These are phyloP conservation scores for Tenualosa ilisha DNA, from an alignment of 2,797 vertebrate genomes.

Conservation along the genomic window DNA sequence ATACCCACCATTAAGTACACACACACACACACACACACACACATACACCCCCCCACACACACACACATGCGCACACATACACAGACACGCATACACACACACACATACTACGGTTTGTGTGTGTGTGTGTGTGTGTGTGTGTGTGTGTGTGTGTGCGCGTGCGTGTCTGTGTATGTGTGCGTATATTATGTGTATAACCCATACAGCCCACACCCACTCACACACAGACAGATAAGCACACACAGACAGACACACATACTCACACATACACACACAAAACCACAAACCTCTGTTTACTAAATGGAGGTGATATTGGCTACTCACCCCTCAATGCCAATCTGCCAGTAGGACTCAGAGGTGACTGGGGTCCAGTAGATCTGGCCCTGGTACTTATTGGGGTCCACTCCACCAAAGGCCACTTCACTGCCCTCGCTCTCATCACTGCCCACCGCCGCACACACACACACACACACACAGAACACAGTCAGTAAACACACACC, in stretches of 20 bases:
- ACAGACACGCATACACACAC: not conserved
- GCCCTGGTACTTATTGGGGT: slow-evolving; percentile 68
- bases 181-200: too few species aligned
- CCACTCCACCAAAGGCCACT: slow-evolving; percentile 71
- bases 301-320: too few species aligned
- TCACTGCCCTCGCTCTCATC: slow-evolving; percentile 63
- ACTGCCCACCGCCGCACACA: not conserved
- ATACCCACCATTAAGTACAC: not conserved
- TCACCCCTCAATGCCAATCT: slow-evolving; percentile 73
- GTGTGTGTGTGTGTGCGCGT: too few species aligned
- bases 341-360: slow-evolving; percentile 75
- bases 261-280: not conserved
- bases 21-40: not conserved
- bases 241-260: not conserved
- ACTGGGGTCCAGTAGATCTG: slow-evolving; percentile 75
- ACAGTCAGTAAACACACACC: not conserved
- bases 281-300: not conserved
- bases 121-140: too few species aligned
- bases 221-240: not conserved
- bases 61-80: not conserved
- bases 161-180: too few species aligned
- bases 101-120: too few species aligned
- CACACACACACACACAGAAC: slow-evolving; percentile 15
- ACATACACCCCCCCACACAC: not conserved
- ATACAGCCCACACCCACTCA: not conserved